phyloP scores from a whole-genome alignment of 1,140 invertebrate genomes.

The Matsumurasca onukii region DNA sequence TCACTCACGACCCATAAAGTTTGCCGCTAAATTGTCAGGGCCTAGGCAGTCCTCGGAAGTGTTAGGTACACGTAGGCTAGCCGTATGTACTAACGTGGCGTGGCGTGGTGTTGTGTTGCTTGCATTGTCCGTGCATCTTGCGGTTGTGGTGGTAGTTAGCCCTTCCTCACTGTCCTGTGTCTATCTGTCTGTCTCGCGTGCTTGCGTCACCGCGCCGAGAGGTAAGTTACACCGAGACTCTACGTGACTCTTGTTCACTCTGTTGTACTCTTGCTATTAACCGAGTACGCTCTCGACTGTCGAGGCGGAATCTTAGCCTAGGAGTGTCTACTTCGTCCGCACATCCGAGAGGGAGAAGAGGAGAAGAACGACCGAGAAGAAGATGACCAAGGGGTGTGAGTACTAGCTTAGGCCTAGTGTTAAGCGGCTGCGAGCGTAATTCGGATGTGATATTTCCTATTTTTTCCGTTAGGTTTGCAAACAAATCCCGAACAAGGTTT shows the following conservation, averaged over 20 bases:
- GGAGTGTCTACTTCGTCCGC: too few species aligned
- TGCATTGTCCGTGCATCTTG: neutral
- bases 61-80: too few species aligned
- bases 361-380: neutral
- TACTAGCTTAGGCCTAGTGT: neutral
- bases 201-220: neutral
- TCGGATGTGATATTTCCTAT: neutral
- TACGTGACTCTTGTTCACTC: constrained; percentile 2
- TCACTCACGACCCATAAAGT: too few species aligned
- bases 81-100: constrained; percentile 11
- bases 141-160: constrained; percentile 17
- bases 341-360: neutral
- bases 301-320: too few species aligned
- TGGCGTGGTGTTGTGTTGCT: neutral
- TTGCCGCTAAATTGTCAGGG: too few species aligned
- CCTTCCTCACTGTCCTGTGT: constrained; percentile 13
- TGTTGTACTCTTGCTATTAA: too few species aligned
- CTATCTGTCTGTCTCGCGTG: constrained; percentile 8
- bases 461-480: too few species aligned
- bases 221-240: constrained; percentile 12
- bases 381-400: constrained; percentile 2
- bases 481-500: too few species aligned
- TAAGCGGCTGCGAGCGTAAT: neutral
- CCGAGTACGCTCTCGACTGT: neutral
- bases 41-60: too few species aligned